These are phyloP conservation scores for Dendrocincla fuliginosa DNA, from an alignment of 2,797 vertebrate genomes.

Conservation along the genomic window DNA sequence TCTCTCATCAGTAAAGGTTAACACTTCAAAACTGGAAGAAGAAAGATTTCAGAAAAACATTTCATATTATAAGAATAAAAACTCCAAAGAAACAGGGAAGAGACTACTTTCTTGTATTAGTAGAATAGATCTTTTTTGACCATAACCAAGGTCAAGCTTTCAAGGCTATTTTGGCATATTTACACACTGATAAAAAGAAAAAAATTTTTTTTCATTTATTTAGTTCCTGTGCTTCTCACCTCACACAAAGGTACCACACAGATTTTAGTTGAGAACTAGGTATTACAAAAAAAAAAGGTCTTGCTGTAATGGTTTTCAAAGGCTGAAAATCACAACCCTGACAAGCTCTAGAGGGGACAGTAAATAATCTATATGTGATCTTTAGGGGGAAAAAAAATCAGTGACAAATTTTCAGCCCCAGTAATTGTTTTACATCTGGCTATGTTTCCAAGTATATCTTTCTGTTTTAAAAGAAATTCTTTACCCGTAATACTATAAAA, in stretches of 20 bases:
- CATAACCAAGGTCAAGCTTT: background rate
- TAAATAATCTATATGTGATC: background rate
- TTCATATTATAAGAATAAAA: background rate
- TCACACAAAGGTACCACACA: background rate
- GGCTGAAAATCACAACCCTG: background rate
- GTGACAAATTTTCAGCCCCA: background rate
- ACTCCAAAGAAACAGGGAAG: background rate
- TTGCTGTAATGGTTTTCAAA: background rate
- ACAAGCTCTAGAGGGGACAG: background rate
- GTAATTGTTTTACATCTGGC: background rate
- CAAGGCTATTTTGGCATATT: background rate
- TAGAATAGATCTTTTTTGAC: background rate
- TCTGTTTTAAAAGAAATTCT: background rate
- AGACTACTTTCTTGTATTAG: background rate
- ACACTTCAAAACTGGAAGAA: background rate
- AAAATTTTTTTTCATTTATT: background rate
- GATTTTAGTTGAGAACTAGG: background rate
- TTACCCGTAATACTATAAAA: background rate
- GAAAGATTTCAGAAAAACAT: background rate
- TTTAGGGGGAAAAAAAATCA: background rate
- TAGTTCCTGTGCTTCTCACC: background rate
- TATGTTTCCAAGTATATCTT: background rate
- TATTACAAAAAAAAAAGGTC: background rate
- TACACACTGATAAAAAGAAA: background rate
- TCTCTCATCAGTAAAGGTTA: background rate